phyloP scores from a whole-genome alignment of 1,140 invertebrate species.

The Babylonia areolata region DNA sequence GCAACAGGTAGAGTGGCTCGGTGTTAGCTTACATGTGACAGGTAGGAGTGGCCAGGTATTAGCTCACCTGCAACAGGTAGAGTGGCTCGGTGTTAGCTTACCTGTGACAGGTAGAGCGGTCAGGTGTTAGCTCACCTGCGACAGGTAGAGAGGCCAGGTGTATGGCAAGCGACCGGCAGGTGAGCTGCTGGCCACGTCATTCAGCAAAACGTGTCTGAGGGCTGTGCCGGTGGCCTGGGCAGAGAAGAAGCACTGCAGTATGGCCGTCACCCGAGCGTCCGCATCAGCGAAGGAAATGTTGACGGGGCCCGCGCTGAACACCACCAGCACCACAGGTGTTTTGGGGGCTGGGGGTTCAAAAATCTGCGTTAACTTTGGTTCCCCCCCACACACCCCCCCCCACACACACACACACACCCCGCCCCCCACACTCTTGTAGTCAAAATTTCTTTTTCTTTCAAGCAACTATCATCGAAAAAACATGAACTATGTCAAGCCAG shows the following conservation, averaged over 20 bases:
- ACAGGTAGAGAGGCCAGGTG: conserved; percentile 57
- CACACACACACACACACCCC: too few relatives aligned
- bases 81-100: too few relatives aligned
- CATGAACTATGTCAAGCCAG: neutral
- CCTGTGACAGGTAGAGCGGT: too few relatives aligned
- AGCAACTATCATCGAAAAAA: neutral
- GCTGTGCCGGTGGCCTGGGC: conserved; percentile 69
- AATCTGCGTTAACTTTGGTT: neutral
- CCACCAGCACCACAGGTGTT: conserved; percentile 56
- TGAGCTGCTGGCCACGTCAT: conserved; percentile 47
- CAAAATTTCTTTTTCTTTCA: neutral
- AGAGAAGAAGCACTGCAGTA: conserved; percentile 70
- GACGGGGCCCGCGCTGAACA: conserved; percentile 68
- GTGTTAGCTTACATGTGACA: too few relatives aligned
- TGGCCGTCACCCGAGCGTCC: conserved; percentile 50
- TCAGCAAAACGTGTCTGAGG: conserved; percentile 53
- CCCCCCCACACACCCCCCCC: too few relatives aligned
- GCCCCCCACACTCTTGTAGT: too few relatives aligned
- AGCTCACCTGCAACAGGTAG: too few relatives aligned
- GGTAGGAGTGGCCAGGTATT: too few relatives aligned
- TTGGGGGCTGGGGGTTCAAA: conserved; percentile 14
- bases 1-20: conserved; percentile 52
- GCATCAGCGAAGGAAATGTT: conserved; percentile 59
- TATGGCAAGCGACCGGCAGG: conserved; percentile 63
- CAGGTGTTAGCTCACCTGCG: conserved; percentile 48